Percentiles rank a stretch among this genome's conserved stretches.
Conservation (phyloP, 1,140 invertebrate genomes). For the Heliconius eleuchia region DNA sequence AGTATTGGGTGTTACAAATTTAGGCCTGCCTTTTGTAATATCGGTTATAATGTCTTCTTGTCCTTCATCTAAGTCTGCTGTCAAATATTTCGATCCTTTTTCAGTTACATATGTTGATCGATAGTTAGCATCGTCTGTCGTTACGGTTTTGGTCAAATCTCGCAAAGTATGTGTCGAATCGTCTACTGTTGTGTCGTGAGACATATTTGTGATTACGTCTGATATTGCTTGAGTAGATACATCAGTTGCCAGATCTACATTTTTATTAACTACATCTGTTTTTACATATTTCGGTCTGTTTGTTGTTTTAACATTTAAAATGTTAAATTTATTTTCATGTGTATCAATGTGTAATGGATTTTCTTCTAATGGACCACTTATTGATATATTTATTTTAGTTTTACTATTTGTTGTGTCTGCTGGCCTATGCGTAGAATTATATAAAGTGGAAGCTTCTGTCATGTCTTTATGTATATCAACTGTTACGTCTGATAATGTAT, state of each 20-base stretch:
- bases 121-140: background rate
- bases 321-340: background rate
- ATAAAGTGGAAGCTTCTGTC: background rate
- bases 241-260: background rate
- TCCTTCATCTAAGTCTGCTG: background rate
- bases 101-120: background rate
- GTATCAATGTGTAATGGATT: background rate
- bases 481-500: background rate
- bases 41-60: background rate
- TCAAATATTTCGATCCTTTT: background rate
- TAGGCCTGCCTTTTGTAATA: background rate
- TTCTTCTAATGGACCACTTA: background rate
- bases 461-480: background rate
- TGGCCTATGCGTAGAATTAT: background rate
- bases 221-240: background rate
- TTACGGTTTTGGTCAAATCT: background rate
- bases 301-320: background rate
- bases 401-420: background rate
- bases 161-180: background rate
- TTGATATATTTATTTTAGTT: background rate
- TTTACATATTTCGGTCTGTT: background rate
- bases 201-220: background rate
- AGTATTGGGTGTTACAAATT: background rate
- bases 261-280: background rate
- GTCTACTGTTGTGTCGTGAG: background rate